Conservation (phyloP, 2,113 vertebrate genomes). For the Cairina moschata region DNA sequence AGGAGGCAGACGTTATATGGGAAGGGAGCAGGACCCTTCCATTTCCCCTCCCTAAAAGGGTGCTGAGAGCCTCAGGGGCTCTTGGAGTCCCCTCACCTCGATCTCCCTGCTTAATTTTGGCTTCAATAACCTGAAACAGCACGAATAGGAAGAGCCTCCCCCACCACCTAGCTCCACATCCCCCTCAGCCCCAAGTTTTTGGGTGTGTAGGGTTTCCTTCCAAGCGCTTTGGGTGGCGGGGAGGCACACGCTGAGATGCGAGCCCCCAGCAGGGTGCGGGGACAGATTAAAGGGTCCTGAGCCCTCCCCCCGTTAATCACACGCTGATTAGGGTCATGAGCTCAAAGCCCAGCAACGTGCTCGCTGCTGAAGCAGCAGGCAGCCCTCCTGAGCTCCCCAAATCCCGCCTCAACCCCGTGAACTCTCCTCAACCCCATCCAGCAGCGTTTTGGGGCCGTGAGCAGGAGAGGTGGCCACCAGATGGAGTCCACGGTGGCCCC, state of each 20-base stretch:
- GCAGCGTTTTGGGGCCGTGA: background rate
- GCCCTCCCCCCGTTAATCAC: background rate
- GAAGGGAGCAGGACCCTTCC: too few species aligned
- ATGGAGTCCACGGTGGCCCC: background rate
- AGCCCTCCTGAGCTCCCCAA: background rate
- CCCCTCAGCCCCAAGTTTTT: background rate
- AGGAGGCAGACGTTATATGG: too few species aligned
- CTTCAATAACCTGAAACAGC: background rate
- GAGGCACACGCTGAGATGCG: background rate
- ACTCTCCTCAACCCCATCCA: accelerated
- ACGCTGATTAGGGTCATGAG: background rate
- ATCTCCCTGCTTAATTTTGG: background rate
- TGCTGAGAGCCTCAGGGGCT: background rate
- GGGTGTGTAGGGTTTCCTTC: background rate
- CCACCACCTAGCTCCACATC: background rate
- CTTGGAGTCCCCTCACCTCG: background rate
- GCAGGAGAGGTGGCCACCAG: accelerated
- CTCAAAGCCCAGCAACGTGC: background rate
- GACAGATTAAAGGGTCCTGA: background rate
- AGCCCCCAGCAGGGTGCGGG: background rate
- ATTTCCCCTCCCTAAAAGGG: background rate
- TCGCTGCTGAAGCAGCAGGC: background rate
- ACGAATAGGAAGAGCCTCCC: background rate
- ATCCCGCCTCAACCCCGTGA: background rate
- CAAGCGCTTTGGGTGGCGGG: too few species aligned